Percentiles rank a stretch among this genome's conserved stretches.
phyloP scores from a whole-genome alignment of 64 coral and sea anemone species.

The Dendrophyllia cribrosa region DNA sequence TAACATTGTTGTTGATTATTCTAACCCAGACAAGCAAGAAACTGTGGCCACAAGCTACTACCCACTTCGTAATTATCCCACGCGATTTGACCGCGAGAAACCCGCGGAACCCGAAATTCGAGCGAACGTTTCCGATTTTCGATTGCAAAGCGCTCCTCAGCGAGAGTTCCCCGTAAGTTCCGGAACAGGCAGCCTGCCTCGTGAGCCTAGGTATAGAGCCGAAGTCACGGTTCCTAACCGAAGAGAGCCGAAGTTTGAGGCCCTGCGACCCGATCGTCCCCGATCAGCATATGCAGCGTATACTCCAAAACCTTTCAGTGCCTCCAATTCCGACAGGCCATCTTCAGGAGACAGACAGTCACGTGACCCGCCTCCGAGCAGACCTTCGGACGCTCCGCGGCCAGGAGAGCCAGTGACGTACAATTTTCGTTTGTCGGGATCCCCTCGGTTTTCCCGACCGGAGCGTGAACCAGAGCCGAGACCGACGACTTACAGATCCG shows the following conservation, averaged over 20 bases:
- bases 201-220: constrained; percentile 59
- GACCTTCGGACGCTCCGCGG: constrained; percentile 27
- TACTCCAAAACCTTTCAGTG: constrained; percentile 73
- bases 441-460: constrained; percentile 27
- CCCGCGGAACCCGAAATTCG: constrained; percentile 59
- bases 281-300: constrained; percentile 61
- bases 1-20: constrained; percentile 82
- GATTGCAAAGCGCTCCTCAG: constrained; percentile 61
- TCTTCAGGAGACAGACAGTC: constrained; percentile 5
- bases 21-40: constrained; percentile 56
- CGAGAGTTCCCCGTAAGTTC: constrained; percentile 47
- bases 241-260: constrained; percentile 54
- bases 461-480: constrained; percentile 71
- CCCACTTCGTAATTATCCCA: constrained; percentile 61
- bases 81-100: constrained; percentile 28
- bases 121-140: constrained; percentile 47
- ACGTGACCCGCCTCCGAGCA: constrained; percentile 29
- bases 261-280: constrained; percentile 63
- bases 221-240: constrained; percentile 79
- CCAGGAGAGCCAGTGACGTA: constrained; percentile 46
- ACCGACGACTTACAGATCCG: constrained; percentile 72
- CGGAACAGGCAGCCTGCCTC: constrained; percentile 29
- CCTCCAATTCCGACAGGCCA: constrained; percentile 8
- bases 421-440: constrained; percentile 65
- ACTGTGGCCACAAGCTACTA: constrained; percentile 69